phyloP scores from a whole-genome alignment of 2,113 vertebrate genomes.

The Urocynchramus pylzowi region DNA sequence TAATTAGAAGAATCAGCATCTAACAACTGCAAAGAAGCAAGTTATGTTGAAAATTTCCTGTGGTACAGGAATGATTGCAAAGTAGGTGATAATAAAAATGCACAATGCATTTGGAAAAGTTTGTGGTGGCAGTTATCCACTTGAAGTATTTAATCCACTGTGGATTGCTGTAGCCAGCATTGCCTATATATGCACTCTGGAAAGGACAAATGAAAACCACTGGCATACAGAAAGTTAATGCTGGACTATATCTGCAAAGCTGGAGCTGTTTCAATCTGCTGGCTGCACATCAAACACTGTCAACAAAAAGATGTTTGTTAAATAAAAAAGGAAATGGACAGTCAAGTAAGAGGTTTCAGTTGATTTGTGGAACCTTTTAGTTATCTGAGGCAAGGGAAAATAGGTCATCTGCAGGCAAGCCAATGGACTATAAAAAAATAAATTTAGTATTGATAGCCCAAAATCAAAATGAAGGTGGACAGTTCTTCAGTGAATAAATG shows the following conservation, averaged over 20 bases:
- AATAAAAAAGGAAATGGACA: neutral
- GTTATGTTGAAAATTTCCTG: neutral
- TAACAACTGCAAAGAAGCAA: neutral
- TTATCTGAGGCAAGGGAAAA: neutral
- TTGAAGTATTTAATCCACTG: neutral
- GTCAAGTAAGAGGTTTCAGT: neutral
- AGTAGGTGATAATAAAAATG: neutral
- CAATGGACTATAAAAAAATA: neutral
- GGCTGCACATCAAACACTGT: neutral
- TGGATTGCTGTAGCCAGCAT: neutral
- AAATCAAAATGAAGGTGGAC: neutral
- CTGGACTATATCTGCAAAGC: neutral
- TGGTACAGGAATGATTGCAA: neutral
- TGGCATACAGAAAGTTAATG: neutral
- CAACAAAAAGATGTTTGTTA: neutral
- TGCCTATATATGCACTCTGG: neutral
- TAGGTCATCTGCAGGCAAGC: neutral
- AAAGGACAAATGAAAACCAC: neutral
- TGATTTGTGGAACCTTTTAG: neutral
- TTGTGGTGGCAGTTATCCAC: neutral
- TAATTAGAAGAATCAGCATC: neutral
- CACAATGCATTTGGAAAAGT: neutral
- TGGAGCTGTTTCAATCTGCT: conserved; percentile 1
- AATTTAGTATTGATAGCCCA: neutral
- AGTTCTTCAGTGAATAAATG: neutral